Percentiles rank a stretch among this genome's conserved stretches.
Evolutionary conservation across 2,797 vertebrate species (phyloP).

Genomic region (Zenarchopterus dispar): DNA sequence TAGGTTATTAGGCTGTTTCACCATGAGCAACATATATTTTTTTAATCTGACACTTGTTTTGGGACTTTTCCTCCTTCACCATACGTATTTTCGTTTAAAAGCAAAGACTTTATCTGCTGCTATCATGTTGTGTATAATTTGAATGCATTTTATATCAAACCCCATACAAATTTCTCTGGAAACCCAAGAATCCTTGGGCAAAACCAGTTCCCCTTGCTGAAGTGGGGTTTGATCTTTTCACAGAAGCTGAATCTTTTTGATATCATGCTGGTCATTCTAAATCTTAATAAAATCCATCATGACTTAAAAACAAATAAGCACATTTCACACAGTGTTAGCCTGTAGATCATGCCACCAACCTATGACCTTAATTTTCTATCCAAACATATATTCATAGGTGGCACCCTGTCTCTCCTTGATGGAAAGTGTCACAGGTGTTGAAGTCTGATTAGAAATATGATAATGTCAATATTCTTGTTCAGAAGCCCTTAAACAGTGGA

Average conservation of each 20-base stretch:
- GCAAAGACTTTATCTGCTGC: too few relatives aligned
- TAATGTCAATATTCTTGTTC: conserved; percentile 65
- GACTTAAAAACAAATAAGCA: conserved; percentile 89
- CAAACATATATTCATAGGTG: conserved; percentile 90
- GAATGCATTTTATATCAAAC: too few relatives aligned
- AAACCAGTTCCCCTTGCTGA: conserved; percentile 25
- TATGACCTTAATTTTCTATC: conserved; percentile 89
- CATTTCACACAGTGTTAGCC: conserved; percentile 92
- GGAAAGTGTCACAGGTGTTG: conserved; percentile 82
- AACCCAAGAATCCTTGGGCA: conserved; percentile 35
- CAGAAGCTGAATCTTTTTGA: conserved; percentile 73
- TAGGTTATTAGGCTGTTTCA: too few relatives aligned
- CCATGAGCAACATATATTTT: too few relatives aligned
- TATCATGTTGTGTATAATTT: too few relatives aligned
- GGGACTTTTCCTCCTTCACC: too few relatives aligned
- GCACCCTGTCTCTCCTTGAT: conserved; percentile 61
- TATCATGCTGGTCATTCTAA: conserved; percentile 90
- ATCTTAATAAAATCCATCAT: conserved; percentile 82
- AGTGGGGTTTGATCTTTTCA: conserved; percentile 31
- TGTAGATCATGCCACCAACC: conserved; percentile 66
- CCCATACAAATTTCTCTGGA: too few relatives aligned
- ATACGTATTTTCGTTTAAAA: too few relatives aligned
- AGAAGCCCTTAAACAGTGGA: conserved; percentile 46
- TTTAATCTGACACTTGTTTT: too few relatives aligned
- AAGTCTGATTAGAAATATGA: conserved; percentile 82